Evolutionary conservation across 2,113 vertebrate species (phyloP).

Genomic region (Gopherus flavomarginatus): DNA sequence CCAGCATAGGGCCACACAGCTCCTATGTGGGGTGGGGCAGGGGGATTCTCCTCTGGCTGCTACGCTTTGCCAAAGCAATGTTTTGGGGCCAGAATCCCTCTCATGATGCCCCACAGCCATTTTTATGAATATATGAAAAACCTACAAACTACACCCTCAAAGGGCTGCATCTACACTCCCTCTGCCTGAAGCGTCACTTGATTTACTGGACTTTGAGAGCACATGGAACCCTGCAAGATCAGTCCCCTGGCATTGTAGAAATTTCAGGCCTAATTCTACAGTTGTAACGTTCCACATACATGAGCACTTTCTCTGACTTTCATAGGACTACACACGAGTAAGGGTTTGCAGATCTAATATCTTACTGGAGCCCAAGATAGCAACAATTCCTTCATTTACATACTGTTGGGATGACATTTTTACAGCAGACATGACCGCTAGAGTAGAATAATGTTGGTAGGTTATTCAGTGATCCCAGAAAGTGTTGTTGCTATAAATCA

Average conservation of each 20-base stretch:
- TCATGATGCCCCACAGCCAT: background rate
- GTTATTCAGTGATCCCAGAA: slow-evolving; percentile 35
- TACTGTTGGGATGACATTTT: background rate
- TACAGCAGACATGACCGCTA: background rate
- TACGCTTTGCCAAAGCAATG: background rate
- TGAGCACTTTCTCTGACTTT: background rate
- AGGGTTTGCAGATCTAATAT: background rate
- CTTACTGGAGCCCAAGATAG: background rate
- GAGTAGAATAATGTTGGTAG: background rate
- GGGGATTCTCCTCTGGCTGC: no score
- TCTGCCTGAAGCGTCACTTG: background rate
- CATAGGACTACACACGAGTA: background rate
- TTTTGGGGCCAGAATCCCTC: background rate
- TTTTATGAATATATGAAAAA: background rate
- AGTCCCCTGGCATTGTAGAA: background rate
- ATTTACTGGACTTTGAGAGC: background rate
- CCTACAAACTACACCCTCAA: background rate
- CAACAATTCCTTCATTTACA: background rate
- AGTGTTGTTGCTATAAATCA: slow-evolving; percentile 54
- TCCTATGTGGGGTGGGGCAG: background rate
- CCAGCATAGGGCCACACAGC: background rate
- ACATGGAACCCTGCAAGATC: background rate
- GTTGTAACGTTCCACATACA: background rate
- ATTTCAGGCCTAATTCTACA: background rate
- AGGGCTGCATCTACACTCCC: background rate